phyloP scores from a whole-genome alignment of 2,113 vertebrate genomes.

The Holacanthus passer region DNA sequence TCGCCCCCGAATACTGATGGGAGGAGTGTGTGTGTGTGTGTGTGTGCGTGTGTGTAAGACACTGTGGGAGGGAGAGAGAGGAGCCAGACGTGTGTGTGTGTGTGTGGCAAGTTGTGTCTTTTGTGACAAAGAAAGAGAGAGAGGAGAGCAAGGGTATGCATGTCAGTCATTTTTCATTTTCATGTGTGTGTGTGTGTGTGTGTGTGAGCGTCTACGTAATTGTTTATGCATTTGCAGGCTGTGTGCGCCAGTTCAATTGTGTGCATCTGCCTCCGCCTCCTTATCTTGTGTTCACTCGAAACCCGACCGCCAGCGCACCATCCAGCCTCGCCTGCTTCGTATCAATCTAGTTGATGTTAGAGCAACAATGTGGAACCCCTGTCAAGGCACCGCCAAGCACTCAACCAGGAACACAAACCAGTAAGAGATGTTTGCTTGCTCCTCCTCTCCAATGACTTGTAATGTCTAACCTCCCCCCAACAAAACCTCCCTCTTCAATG shows the following conservation, averaged over 20 bases:
- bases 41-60: slow-evolving; percentile 16
- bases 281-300: slow-evolving; percentile 59
- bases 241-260: slow-evolving; percentile 27
- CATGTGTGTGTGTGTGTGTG: neutral
- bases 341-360: slow-evolving; percentile 60
- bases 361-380: slow-evolving; percentile 66
- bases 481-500: slow-evolving; percentile 8
- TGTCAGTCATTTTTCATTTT: slow-evolving; percentile 37
- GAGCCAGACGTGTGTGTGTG: slow-evolving; percentile 19
- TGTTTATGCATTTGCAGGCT: slow-evolving; percentile 53
- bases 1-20: slow-evolving; percentile 65
- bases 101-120: slow-evolving; percentile 37
- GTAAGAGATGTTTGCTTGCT: slow-evolving; percentile 29
- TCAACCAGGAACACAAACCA: slow-evolving; percentile 44
- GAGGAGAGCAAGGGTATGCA: slow-evolving; percentile 23
- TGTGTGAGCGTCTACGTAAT: slow-evolving; percentile 20
- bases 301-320: slow-evolving; percentile 43
- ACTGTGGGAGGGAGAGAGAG: slow-evolving; percentile 18
- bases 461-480: slow-evolving; percentile 31
- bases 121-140: slow-evolving; percentile 25
- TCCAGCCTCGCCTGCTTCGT: slow-evolving; percentile 38
- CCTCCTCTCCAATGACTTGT: slow-evolving; percentile 26
- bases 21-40: slow-evolving; percentile 11
- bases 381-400: slow-evolving; percentile 45
- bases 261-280: slow-evolving; percentile 50